phyloP scores from a whole-genome alignment of 2,888 invertebrate genomes.

The Cephus spinipes region DNA sequence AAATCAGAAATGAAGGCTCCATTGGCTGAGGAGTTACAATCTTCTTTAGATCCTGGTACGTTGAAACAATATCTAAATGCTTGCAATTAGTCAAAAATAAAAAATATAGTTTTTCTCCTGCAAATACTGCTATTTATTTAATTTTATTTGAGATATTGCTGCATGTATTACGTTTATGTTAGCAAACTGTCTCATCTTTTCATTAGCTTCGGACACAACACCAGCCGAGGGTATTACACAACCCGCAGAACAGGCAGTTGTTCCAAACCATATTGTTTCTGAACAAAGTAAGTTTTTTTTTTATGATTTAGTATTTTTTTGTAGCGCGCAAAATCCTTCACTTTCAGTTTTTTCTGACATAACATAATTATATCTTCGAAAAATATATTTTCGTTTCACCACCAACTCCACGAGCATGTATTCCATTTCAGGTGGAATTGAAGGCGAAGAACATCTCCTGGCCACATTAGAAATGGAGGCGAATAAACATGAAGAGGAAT shows the following conservation, averaged over 20 bases:
- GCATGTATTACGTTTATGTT: conserved; percentile 3
- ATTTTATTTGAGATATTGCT: background rate
- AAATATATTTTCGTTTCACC: conserved; percentile 5
- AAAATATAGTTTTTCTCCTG: conserved; percentile 20
- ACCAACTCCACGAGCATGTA: background rate
- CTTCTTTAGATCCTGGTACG: conserved; percentile 57
- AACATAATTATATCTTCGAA: background rate
- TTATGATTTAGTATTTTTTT: conserved; percentile 11
- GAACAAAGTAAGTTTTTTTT: conserved; percentile 45
- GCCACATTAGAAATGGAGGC: conserved; percentile 63
- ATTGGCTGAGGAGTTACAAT: conserved; percentile 51
- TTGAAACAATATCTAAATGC: conserved; percentile 9
- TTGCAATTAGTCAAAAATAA: background rate
- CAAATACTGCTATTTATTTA: background rate
- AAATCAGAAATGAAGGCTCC: conserved; percentile 45
- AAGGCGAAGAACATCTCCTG: conserved; percentile 60
- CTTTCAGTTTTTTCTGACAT: background rate
- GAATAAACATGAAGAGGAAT: conserved; percentile 59
- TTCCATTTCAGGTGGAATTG: conserved; percentile 51
- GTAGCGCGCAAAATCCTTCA: background rate
- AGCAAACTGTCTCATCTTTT: conserved; percentile 26
- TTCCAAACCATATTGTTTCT: conserved; percentile 43
- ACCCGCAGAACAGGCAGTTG: conserved; percentile 37
- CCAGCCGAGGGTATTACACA: conserved; percentile 34
- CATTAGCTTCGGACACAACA: conserved; percentile 41